These are phyloP conservation scores for Ophion ellenae DNA, from an alignment of 2,888 invertebrate genomes.

Conservation along the genomic window DNA sequence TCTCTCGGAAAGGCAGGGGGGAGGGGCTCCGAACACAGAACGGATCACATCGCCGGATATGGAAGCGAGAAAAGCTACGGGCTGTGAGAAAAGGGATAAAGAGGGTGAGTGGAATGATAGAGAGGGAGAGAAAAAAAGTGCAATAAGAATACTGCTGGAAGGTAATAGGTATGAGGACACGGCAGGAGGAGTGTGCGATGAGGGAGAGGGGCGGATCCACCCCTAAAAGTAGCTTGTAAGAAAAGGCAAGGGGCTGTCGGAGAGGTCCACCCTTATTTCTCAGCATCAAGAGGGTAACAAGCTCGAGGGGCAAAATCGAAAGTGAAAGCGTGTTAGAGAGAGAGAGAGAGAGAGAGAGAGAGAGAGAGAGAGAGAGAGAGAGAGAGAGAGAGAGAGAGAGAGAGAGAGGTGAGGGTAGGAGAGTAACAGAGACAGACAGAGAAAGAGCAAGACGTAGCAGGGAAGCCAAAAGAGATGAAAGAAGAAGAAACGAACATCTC, in stretches of 20 bases:
- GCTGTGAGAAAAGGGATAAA: constrained; percentile 21
- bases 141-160: constrained; percentile 44
- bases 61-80: constrained; percentile 57
- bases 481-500: constrained; percentile 66
- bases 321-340: constrained; percentile 78
- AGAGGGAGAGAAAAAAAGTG: constrained; percentile 53
- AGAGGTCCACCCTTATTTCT: constrained; percentile 72
- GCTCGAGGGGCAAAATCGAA: constrained; percentile 82
- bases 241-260: constrained; percentile 73
- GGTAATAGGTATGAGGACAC: constrained; percentile 53
- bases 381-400: constrained; percentile 72
- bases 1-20: background rate
- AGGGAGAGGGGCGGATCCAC: constrained; percentile 78
- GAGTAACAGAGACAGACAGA: constrained; percentile 70
- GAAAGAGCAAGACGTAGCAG: constrained; percentile 58
- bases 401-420: constrained; percentile 75
- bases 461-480: constrained; percentile 76
- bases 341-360: constrained; percentile 73
- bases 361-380: constrained; percentile 73
- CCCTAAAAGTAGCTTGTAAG: constrained; percentile 79
- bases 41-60: constrained; percentile 29
- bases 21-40: constrained; percentile 19
- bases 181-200: constrained; percentile 59
- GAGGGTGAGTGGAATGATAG: constrained; percentile 59
- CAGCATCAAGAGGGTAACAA: constrained; percentile 81